Percentiles rank a stretch among this genome's conserved stretches.
Evolutionary conservation across 2,797 vertebrate genomes (phyloP).

Genomic region (Cyprinodon diabolis): DNA sequence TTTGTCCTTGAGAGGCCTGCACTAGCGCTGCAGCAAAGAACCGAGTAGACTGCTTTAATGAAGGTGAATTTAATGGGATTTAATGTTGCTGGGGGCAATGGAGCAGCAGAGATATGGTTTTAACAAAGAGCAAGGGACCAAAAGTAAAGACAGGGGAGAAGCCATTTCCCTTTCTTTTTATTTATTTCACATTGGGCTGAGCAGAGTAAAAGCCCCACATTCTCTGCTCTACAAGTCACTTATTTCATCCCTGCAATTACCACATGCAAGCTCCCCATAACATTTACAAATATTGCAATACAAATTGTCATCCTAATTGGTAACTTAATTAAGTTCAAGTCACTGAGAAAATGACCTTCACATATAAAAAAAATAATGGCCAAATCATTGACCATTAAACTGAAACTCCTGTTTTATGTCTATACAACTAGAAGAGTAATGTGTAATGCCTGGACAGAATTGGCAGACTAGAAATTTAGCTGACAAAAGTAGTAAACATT

Average conservation of each 20-base stretch:
- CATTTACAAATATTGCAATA: constrained; percentile 59
- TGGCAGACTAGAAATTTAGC: no score
- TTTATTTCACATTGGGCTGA: constrained; percentile 83
- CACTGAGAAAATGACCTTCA: background rate
- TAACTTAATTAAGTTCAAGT: constrained; percentile 18
- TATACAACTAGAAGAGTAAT: constrained; percentile 3
- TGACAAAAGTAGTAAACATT: no score
- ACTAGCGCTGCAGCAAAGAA: constrained; percentile 78
- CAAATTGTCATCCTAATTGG: constrained; percentile 36
- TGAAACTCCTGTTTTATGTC: constrained; percentile 25
- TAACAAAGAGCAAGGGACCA: constrained; percentile 87
- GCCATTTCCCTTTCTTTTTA: constrained; percentile 84
- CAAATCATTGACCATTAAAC: constrained; percentile 14
- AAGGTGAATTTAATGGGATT: constrained; percentile 91
- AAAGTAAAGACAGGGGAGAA: constrained; percentile 82
- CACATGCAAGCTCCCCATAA: constrained; percentile 54
- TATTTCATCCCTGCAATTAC: constrained; percentile 66
- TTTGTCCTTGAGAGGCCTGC: constrained; percentile 86
- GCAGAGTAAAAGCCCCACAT: constrained; percentile 72
- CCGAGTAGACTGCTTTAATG: constrained; percentile 86
- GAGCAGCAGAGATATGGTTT: constrained; percentile 87
- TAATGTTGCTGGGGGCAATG: constrained; percentile 88
- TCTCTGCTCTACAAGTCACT: constrained; percentile 77
- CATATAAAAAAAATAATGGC: constrained; percentile 10
- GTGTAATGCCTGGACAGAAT: no score